Conservation (phyloP, 1,140 invertebrate genomes). For the Scaptomyza graminum region DNA sequence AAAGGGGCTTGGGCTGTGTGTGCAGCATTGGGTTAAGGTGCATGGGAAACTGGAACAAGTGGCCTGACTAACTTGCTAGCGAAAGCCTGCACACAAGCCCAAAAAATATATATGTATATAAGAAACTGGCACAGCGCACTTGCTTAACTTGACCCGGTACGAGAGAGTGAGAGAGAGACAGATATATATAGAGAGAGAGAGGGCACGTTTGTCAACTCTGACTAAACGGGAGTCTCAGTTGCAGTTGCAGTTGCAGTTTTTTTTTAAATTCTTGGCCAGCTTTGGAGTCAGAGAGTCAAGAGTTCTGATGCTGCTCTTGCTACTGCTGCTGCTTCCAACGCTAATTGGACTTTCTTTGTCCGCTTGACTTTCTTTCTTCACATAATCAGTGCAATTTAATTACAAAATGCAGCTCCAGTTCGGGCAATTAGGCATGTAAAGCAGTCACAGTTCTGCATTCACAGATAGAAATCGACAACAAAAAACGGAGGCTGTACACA, state of each 20-base stretch:
- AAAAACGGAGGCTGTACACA: constrained; percentile 28
- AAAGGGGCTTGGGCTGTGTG: constrained; percentile 64
- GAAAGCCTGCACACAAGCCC: constrained; percentile 74
- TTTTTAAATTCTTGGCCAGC: constrained; percentile 22
- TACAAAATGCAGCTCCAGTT: constrained; percentile 51
- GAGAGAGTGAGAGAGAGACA: constrained; percentile 5
- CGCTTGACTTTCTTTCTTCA: constrained; percentile 39
- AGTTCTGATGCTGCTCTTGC: constrained; percentile 27
- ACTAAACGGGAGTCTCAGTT: constrained; percentile 30
- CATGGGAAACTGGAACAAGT: constrained; percentile 82
- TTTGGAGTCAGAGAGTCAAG: constrained; percentile 21
- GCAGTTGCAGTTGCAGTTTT: constrained; percentile 15
- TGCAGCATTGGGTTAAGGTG: constrained; percentile 70
- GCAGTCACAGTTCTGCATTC: constrained; percentile 36
- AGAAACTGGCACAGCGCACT: constrained; percentile 75
- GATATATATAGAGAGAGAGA: constrained; percentile 11
- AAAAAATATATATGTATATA: constrained; percentile 16
- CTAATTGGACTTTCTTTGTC: constrained; percentile 74
- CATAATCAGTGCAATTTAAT: constrained; percentile 80
- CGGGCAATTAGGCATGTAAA: constrained; percentile 79
- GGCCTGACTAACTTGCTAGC: constrained; percentile 51
- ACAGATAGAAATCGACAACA: constrained; percentile 60
- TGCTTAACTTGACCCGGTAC: constrained; percentile 70
- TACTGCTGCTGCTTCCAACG: constrained; percentile 14
- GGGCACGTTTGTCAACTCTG: constrained; percentile 56